These are phyloP conservation scores for Morone chrysops DNA, from an alignment of 2,113 vertebrate species.

Conservation along the genomic window DNA sequence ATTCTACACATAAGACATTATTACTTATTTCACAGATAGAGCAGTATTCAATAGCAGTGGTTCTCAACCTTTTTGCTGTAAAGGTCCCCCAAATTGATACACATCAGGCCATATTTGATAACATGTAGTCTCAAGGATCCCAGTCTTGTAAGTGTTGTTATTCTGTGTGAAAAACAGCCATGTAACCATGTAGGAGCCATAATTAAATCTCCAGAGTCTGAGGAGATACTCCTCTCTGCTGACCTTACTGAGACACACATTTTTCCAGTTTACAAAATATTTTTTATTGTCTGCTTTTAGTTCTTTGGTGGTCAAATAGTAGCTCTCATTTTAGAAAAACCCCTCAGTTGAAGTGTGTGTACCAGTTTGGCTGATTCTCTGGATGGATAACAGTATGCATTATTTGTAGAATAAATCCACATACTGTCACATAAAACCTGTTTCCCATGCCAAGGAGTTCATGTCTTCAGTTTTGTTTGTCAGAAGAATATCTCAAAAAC, in stretches of 20 bases:
- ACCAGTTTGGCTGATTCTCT: neutral
- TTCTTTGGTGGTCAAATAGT: neutral
- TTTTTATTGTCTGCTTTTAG: neutral
- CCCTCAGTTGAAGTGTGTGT: neutral
- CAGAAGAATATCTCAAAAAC: neutral
- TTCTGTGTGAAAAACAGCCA: neutral
- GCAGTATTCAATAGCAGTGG: neutral
- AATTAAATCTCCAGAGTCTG: neutral
- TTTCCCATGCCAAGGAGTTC: neutral
- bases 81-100: too few species aligned
- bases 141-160: too few species aligned
- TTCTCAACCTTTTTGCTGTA: too few species aligned
- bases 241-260: neutral
- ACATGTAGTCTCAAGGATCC: too few species aligned
- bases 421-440: neutral
- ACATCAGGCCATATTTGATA: too few species aligned
- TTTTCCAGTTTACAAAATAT: neutral
- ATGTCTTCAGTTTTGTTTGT: conserved; percentile 1
- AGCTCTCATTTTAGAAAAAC: conserved; percentile 7
- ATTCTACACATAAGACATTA: neutral
- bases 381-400: neutral
- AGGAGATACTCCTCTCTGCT: neutral
- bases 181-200: neutral
- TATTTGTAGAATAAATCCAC: conserved; percentile 13
- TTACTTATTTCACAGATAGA: neutral